phyloP scores from a whole-genome alignment of 2,797 vertebrate genomes.

The Arctocebus calabarensis region DNA sequence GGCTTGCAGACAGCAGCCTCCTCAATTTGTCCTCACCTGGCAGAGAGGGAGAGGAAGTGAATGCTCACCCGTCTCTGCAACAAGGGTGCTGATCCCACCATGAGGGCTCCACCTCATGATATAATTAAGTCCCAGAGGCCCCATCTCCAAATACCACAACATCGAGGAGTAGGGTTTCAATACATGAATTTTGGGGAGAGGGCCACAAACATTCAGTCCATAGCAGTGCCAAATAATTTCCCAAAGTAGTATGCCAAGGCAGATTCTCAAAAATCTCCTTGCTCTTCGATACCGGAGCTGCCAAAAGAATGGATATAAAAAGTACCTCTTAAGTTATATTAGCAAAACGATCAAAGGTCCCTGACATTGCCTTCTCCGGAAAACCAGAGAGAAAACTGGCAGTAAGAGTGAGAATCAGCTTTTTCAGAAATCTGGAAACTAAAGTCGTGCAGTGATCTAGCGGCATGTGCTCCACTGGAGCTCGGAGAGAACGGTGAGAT shows the following conservation, averaged over 20 bases:
- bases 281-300: accelerated
- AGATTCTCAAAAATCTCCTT: too few relatives aligned
- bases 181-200: neutral
- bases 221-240: neutral
- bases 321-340: neutral
- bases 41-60: too few relatives aligned
- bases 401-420: neutral
- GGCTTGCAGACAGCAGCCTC: too few relatives aligned
- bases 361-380: neutral
- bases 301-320: neutral
- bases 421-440: too few relatives aligned
- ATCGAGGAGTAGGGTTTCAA: neutral
- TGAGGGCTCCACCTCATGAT: too few relatives aligned
- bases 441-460: neutral
- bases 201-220: neutral
- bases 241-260: neutral
- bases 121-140: neutral
- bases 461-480: neutral
- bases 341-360: too few relatives aligned
- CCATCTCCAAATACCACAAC: neutral
- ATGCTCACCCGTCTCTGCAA: too few relatives aligned
- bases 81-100: too few relatives aligned
- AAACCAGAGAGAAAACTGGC: neutral
- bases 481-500: neutral
- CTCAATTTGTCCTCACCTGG: too few relatives aligned